Conservation (phyloP, 2,113 vertebrate genomes). For the Spermophilus dauricus region DNA sequence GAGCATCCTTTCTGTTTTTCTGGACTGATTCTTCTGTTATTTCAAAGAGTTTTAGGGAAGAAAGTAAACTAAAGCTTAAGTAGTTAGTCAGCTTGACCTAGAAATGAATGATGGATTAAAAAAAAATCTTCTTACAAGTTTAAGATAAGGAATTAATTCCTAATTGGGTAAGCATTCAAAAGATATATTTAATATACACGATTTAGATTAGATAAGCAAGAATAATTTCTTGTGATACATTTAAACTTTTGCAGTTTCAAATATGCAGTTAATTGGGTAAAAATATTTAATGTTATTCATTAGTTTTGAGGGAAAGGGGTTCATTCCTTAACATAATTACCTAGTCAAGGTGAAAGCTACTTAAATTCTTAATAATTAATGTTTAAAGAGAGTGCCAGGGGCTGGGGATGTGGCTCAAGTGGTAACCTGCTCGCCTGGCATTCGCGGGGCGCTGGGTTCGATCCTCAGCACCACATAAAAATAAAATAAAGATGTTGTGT, state of each 20-base stretch:
- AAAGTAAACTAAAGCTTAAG: conserved; percentile 19
- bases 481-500: no score
- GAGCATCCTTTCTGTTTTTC: conserved; percentile 7
- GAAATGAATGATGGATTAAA: background rate
- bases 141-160: background rate
- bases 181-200: background rate
- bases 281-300: conserved; percentile 25
- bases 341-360: background rate
- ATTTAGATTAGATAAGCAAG: background rate
- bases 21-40: conserved; percentile 9
- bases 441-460: no score
- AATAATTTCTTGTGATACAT: conserved; percentile 14
- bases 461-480: no score
- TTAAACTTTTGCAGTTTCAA: conserved; percentile 41
- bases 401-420: no score
- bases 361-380: background rate
- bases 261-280: background rate
- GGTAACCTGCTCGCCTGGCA: no score
- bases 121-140: background rate
- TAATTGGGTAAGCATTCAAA: conserved; percentile 4
- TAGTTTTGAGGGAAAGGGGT: background rate
- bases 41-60: background rate
- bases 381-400: background rate
- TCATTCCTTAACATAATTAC: background rate
- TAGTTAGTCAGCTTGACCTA: conserved; percentile 26